Base-by-base conservation (phyloP, 2,797 vertebrate genomes). In the Darevskia nairensis region DNA sequence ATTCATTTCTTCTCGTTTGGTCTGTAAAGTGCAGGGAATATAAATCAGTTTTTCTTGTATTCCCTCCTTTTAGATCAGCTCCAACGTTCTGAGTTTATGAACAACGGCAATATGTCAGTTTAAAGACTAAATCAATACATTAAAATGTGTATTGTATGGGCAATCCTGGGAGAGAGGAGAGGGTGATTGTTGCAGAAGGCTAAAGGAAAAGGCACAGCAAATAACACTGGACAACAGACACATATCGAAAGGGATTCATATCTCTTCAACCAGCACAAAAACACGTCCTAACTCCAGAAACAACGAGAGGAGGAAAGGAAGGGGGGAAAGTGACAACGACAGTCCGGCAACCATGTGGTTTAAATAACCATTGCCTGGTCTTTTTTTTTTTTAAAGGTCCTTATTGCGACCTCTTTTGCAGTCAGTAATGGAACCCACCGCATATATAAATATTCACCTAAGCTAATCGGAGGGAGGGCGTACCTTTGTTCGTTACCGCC, bases 311-410 rank as follows among this genome's bases (percentile, higher is more conserved):
- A 89, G 84, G 85, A n/a, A 35, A 87, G 69, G 32, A 80, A 8
- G 27, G 19, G n/a, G 50, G 23, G 17, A 1, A 6, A 6, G 9
- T n/a, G n/a, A n/a, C 50, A 44, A 44, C 44, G 78, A 46, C 85
- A 91, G 91, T 92, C 91, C 84, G 84, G 86, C 86, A 90, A 91
- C 84, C 86, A 87, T 87, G 87, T 92, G 89, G 88, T 92, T 92
- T 89, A 87, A 93, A 92, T 91, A 88, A 89, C 89, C 90, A 91
- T 90, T 90, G 91, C 92, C 90, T 89, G 91, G 75, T 92, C 92
- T 77, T 55, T 55, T 13, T 15, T 13, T 13, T 55, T 55, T 50
- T 74, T 91, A 91, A 88, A 75, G 86, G 55, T 90, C 90, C 91
- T 89, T 91, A 87, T 88, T 86, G 87, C 88, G 4, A 5, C 39